Base-by-base conservation (phyloP, 2,888 invertebrate species). In the Drosophila subsilvestris region DNA sequence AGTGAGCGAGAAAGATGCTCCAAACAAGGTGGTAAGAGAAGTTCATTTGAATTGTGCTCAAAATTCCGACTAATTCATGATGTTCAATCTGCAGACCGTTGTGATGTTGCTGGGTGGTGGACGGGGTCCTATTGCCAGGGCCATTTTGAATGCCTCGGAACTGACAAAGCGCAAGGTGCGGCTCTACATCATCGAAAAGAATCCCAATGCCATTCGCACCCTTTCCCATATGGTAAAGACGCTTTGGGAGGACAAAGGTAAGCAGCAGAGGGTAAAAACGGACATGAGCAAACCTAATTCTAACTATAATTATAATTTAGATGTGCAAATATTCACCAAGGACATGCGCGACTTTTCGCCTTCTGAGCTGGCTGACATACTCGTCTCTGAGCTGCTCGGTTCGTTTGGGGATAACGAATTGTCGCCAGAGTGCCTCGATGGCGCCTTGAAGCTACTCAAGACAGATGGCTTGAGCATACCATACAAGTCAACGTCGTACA, bases 351-450 rank as follows among this genome's bases (percentile, higher is more conserved):
- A 95, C 37, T 95, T 97, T 92, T 93, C 94, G 58, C 95, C 97
- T 0, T 94, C 96, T 0, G 96, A 97, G 79, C 95, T 96, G 90
- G 98, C 98, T 0, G 99, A 99, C 92, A 97, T 99, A 82, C 93
- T 99, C 57, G 96, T 99, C 27, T 99, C 99, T 0, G 99, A 99
- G 93, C 93, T 99, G 49, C 93, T 99, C 58, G 99, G 95, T 0
- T 99, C 99, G 1, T 99, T 99, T 93, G 98, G 98, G 20, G 99
- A 99, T 91, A 99, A 99, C 91, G 99, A 99, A 93, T 94, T 99
- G 12, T 98, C 98, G 0, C 99, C 99, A 0, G 99, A 99, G 92
- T 99, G 99, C 92, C 93, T 99, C 55, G 98, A 99, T 92, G 98
- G 98, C 3, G 98, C 98, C 3, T 96, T 98, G 82, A 94, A 95